Evolutionary conservation across 2,113 vertebrate genomes (phyloP).

Genomic region (Steatornis caripensis): DNA sequence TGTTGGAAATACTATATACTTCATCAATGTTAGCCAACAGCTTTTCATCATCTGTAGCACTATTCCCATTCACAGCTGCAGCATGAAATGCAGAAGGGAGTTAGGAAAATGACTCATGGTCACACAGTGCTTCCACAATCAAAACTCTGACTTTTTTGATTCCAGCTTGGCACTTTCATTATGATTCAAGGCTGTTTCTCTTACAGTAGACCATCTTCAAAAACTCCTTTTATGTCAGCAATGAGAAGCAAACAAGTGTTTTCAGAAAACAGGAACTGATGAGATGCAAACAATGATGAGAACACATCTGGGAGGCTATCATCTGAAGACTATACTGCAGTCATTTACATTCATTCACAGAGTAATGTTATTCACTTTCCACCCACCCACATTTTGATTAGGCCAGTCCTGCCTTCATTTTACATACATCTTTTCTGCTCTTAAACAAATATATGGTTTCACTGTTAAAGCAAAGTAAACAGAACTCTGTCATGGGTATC

Average conservation of each 20-base stretch:
- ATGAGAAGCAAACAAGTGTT: background rate
- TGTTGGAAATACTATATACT: background rate
- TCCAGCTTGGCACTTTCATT: background rate
- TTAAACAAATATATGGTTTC: background rate
- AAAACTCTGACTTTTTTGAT: background rate
- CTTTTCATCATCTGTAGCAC: background rate
- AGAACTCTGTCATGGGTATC: background rate
- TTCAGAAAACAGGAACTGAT: constrained; percentile 35
- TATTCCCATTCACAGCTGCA: background rate
- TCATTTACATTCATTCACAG: background rate
- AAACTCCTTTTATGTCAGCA: background rate
- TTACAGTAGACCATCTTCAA: background rate
- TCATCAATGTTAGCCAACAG: background rate
- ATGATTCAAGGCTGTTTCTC: background rate
- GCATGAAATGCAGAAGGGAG: background rate
- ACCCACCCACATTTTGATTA: background rate
- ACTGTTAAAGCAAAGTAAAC: constrained; percentile 1
- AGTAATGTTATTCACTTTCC: background rate
- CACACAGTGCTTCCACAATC: background rate
- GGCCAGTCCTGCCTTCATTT: background rate
- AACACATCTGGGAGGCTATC: background rate
- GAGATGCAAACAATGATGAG: background rate
- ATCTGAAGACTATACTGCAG: background rate
- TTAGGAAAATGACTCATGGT: background rate
- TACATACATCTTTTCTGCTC: background rate